Base-by-base conservation (phyloP, 2,113 vertebrate species). In the Cyanistes caeruleus region DNA sequence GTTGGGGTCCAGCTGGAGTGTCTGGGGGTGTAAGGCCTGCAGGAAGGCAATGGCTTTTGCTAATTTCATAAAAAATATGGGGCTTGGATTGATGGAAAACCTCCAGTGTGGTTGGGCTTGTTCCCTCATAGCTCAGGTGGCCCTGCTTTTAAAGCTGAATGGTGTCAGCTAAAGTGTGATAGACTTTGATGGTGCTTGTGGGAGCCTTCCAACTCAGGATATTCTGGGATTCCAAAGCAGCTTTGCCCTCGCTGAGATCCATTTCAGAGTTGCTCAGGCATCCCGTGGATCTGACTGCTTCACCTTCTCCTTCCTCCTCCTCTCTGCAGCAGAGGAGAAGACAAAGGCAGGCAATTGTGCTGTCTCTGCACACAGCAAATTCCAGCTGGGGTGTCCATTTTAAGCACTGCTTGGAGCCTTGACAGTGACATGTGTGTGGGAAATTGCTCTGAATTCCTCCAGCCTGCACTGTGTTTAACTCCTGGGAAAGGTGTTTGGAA, bases 91-190 rank as follows among this genome's bases (percentile, higher is more conserved):
- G 52, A 4, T 41, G 64, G 73, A 27, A 65, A 41, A 19, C 24
- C 33, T 59, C 35, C 52, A 59, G 39, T 0, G 3, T 60, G n/a
- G 25, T 13, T 0, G 0, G 35, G 15, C 11, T 91, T 7, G 0
- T 7, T 9, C 20, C 46, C 28, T 0, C 0, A 5, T 3, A 33
- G 7, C 70, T 79, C 1, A 1, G 18, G 8, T 51, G 31, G 43
- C 44, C 33, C 10, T 13, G 31, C 46, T 67, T 74, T 77, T 39
- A 33, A 53, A 70, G 31, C 20, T 1, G 3, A 17, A 4, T 1
- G 9, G 21, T 6, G 2, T 15, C 8, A 6, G 22, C 33, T 76
- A 8, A 55, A 55, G 41, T 15, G 10, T 20, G 25, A 8, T 18
- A 39, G 33, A 17, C 30, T 68, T 53, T 6, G 35, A 18, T 49